Evolutionary conservation across 2,797 vertebrate species (phyloP).

Genomic region (Anniella stebbinsi): DNA sequence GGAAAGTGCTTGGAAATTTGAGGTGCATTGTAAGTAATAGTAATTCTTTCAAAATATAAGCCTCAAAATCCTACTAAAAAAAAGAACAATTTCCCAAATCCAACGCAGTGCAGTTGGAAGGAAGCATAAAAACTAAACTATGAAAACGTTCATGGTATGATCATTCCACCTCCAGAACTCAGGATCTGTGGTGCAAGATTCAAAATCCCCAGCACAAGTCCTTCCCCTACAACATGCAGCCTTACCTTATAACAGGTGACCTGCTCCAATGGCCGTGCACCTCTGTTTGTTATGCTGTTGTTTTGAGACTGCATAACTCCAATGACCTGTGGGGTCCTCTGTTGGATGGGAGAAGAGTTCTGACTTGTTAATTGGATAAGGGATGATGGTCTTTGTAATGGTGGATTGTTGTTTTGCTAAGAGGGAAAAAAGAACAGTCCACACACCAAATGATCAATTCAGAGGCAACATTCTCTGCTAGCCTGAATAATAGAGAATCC

Average conservation of each 20-base stretch:
- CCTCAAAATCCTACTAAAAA: neutral
- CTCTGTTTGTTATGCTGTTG: conserved; percentile 88
- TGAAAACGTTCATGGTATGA: too few relatives aligned
- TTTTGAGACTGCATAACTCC: conserved; percentile 88
- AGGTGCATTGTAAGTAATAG: neutral
- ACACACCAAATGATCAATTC: conserved; percentile 39
- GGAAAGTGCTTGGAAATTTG: neutral
- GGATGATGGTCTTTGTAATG: conserved; percentile 86
- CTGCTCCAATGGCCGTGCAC: conserved; percentile 95
- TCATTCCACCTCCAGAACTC: neutral
- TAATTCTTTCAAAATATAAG: neutral
- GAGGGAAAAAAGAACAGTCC: conserved; percentile 58
- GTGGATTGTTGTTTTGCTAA: conserved; percentile 80
- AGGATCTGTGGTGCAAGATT: neutral
- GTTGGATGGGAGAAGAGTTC: conserved; percentile 83
- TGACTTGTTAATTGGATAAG: conserved; percentile 90
- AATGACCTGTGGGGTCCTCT: conserved; percentile 88
- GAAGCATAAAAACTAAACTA: neutral
- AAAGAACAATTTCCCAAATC: neutral
- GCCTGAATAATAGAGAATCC: conserved; percentile 35
- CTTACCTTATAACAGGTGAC: conserved; percentile 98
- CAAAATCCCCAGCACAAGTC: too few relatives aligned
- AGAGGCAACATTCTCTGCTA: conserved; percentile 57
- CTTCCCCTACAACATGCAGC: neutral
- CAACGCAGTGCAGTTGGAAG: too few relatives aligned